These are phyloP conservation scores for Epinotia bilunana DNA, from an alignment of 2,888 invertebrate species.

Conservation along the genomic window DNA sequence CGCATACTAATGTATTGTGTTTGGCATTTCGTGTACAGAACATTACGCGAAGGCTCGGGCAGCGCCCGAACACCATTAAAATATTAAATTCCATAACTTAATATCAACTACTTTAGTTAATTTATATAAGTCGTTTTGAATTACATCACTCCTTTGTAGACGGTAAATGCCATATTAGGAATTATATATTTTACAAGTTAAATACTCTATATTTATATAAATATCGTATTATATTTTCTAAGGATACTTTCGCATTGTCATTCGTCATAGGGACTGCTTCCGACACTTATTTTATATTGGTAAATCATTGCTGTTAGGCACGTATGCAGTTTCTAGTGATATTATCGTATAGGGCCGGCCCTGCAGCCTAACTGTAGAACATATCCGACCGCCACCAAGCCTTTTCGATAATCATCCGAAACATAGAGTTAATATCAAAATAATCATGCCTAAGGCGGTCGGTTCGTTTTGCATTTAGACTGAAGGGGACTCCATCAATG, in stretches of 20 bases:
- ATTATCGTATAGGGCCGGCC: conserved; percentile 6
- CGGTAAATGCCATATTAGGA: conserved; percentile 84
- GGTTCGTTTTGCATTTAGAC: not conserved
- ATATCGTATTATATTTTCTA: conserved; percentile 54
- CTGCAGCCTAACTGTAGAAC: conserved; percentile 13
- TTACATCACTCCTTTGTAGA: conserved; percentile 80
- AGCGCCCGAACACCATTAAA: conserved; percentile 50
- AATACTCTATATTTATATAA: conserved; percentile 57
- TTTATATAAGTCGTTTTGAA: conserved; percentile 75
- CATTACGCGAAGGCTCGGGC: conserved; percentile 57
- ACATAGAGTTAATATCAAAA: not conserved
- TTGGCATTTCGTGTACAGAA: conserved; percentile 71
- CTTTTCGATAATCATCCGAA: not conserved
- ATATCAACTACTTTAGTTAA: conserved; percentile 72
- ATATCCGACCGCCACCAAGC: not conserved
- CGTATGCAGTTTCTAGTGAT: conserved; percentile 47
- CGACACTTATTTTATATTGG: conserved; percentile 66
- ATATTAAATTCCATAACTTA: conserved; percentile 69
- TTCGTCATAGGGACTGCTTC: conserved; percentile 54
- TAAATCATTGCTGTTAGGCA: conserved; percentile 70
- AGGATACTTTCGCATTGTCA: conserved; percentile 60
- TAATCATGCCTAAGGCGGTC: not conserved
- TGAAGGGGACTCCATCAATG: not conserved
- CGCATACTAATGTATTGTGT: conserved; percentile 64
- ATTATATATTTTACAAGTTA: conserved; percentile 76